Evolutionary conservation across 35 echinoderm and acorn worm species (phyloP).

Genomic region (Stichopus chloronotus): DNA sequence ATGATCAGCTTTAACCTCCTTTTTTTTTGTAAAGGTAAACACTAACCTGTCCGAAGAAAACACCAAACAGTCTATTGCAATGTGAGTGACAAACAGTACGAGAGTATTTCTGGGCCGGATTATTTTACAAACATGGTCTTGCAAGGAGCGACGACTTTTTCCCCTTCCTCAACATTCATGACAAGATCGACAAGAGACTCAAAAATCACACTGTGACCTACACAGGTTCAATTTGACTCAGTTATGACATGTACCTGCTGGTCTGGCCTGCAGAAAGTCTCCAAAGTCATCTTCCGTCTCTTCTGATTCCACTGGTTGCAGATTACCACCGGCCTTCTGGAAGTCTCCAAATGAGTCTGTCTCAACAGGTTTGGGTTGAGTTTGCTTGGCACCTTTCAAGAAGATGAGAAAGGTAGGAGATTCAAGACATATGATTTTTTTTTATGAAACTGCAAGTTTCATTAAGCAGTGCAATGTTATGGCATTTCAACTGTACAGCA

Average conservation of each 20-base stretch:
- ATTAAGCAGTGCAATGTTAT: background rate
- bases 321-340: background rate
- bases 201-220: too few relatives aligned
- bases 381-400: background rate
- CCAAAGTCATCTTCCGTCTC: conserved; percentile 71
- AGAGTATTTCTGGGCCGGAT: too few relatives aligned
- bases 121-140: too few relatives aligned
- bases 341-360: conserved; percentile 45
- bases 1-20: too few relatives aligned
- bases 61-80: too few relatives aligned
- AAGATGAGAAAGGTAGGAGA: background rate
- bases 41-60: too few relatives aligned
- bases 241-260: background rate
- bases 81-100: too few relatives aligned
- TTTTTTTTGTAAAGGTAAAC: too few relatives aligned
- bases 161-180: too few relatives aligned
- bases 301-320: background rate
- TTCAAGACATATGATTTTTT: background rate
- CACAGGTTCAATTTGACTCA: too few relatives aligned
- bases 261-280: conserved; percentile 67
- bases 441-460: background rate
- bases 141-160: too few relatives aligned
- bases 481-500: background rate
- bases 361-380: conserved; percentile 5
- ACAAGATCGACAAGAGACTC: too few relatives aligned